Evolutionary conservation across 2,888 invertebrate species (phyloP), one percentile per base, ranked within the genome.

Genomic region (Mesochorus sp.): DNA sequence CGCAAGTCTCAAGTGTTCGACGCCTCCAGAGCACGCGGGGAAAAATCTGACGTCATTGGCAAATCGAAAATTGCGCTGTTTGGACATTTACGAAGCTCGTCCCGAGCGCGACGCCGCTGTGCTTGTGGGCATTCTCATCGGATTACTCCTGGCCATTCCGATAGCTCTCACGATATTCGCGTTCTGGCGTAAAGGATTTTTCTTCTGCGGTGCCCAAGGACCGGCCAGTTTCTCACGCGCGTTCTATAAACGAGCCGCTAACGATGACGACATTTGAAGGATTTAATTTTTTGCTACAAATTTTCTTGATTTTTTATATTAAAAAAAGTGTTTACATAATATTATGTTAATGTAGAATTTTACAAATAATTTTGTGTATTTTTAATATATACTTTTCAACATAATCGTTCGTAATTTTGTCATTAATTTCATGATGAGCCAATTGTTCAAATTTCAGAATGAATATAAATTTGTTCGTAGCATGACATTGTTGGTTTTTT

Each of bases 41-140:
- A 92, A 92, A 79, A 93, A 92, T 0, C 92, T 96, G 86, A 90
- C 92, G 1, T 93, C 94, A 0, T 88, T 96, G 0, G 91, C 93
- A 51, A 89, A 92, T 0, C 91, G 91, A 0, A 92, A 94, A 61
- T 93, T 96, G 92, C 91, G 95, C 3, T 96, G 96, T 82, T 90
- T 94, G 12, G 95, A 95, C 91, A 87, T 92, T 3, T 94, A 94
- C 83, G 94, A 94, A 0, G 92, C 94, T 59, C 91, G 93, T 53
- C 95, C 96, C 0, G 95, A 95, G 87, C 92, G 91, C 31, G 95
- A 96, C 82, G 95, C 95, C 0, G 92, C 94, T 3, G 91, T 96
- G 26, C 91, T 96, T 21, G 92, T 96, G 0, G 95, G 95, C 0
- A 91, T 95, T 0, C 91, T 96, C 4, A 93, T 95, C 59, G 95